Evolutionary conservation across 2,888 invertebrate genomes (phyloP), one percentile per base, ranked within the genome.

Genomic region (Tipula lateralis): DNA sequence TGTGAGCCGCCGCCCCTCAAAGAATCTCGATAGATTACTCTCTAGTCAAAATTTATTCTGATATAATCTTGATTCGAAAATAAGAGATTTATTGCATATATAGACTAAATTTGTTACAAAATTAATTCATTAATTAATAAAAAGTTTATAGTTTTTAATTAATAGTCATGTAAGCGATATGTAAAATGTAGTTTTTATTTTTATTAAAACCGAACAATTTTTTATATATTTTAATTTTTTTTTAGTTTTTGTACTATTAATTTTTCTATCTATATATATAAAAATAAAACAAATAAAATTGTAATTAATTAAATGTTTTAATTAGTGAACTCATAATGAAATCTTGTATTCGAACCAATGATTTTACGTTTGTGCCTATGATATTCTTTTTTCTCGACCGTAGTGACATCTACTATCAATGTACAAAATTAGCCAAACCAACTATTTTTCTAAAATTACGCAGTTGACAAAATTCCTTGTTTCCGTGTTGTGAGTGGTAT

Each of bases 31-130:
- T 9, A 66, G 66, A 24, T 66, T 66, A 9, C 66, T 66, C 66
- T 66, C 66, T 66, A 66, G 66, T 66, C 66, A 66, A 66, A 66
- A 66, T 66, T 66, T 66, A 66, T 66, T 66, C 66, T 24, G 66
- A 24, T 24, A n/a, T n/a, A 66, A 24, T 66, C 24, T 24, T 66
- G 24, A 66, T 24, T 66, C 66, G 24, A 24, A 24, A 13, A 66
- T 12, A 66, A 66, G 66, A 66, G 66, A 66, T 66, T 66, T 66
- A 24, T 66, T 66, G 66, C 24, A 24, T 66, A 24, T 12, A 24
- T 66, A 66, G 66, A 66, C 24, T 66, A 66, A 66, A 66, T 66
- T 66, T 66, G 66, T 66, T 66, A 66, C 66, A 66, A 66, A 66
- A 66, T 24, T 24, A 66, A 66, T 24, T 24, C 19, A 66, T 24